Percentiles rank a stretch among this genome's conserved stretches.
Conservation (phyloP, 2,888 invertebrate genomes). For the Agapetus fuscipes region DNA sequence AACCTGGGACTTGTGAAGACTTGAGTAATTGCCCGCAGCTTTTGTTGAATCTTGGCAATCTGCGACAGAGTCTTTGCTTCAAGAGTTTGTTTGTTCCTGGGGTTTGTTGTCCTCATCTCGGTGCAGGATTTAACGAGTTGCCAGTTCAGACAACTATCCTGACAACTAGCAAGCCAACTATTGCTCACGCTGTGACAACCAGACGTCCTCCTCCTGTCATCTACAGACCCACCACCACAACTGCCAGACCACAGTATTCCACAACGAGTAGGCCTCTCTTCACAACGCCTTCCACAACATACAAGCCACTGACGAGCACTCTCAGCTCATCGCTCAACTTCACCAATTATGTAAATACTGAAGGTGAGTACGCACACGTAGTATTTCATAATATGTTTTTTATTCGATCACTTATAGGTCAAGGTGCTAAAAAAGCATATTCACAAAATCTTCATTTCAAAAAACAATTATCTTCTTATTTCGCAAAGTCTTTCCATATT, state of each 20-base stretch:
- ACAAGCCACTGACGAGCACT: constrained; percentile 34
- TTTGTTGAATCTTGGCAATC: constrained; percentile 66
- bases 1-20: constrained; percentile 75
- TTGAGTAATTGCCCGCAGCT: constrained; percentile 81
- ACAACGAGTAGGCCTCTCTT: constrained; percentile 25
- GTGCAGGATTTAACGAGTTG: constrained; percentile 30
- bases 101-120: constrained; percentile 71
- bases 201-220: constrained; percentile 24
- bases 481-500: too few species aligned
- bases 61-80: constrained; percentile 82
- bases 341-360: constrained; percentile 45
- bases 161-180: constrained; percentile 37
- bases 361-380: too few species aligned
- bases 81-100: constrained; percentile 87
- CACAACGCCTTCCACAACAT: constrained; percentile 29
- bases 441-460: too few species aligned
- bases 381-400: too few species aligned
- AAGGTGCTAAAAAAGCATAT: too few species aligned
- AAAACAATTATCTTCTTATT: too few species aligned
- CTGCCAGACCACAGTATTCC: constrained; percentile 26
- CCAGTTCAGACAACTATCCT: constrained; percentile 31
- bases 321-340: constrained; percentile 40
- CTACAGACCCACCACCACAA: constrained; percentile 30
- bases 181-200: constrained; percentile 33
- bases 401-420: too few species aligned